phyloP scores from a whole-genome alignment of 2,113 vertebrate genomes.

The Vidua macroura region DNA sequence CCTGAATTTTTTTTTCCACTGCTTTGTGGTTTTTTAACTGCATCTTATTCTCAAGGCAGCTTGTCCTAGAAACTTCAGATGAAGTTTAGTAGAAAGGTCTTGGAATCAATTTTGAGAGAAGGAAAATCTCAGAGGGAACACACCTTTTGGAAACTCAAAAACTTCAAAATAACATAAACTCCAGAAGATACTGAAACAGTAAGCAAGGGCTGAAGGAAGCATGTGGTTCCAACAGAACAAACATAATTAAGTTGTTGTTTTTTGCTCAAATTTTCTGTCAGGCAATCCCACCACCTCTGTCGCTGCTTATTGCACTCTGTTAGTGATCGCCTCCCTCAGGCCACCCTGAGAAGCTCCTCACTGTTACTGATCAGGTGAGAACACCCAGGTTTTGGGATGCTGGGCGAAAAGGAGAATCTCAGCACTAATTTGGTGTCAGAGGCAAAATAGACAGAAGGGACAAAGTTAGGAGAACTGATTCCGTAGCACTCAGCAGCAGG shows the following conservation, averaged over 20 bases:
- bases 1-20: background rate
- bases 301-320: background rate
- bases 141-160: background rate
- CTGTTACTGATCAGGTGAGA: background rate
- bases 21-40: background rate
- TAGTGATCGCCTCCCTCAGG: background rate
- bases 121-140: background rate
- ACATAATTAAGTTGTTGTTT: background rate
- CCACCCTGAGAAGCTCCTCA: background rate
- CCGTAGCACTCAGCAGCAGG: background rate
- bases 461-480: background rate
- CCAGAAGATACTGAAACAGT: background rate
- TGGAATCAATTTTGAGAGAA: slow-evolving; percentile 27
- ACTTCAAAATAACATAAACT: background rate
- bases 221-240: background rate
- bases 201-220: background rate
- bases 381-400: background rate
- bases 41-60: slow-evolving; percentile 14
- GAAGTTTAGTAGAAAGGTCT: slow-evolving; percentile 30
- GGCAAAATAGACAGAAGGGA: background rate
- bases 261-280: background rate
- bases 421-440: background rate
- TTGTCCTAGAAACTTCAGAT: slow-evolving; percentile 39
- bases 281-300: background rate
- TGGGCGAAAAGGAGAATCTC: background rate